Evolutionary conservation across 2,888 invertebrate species (phyloP), one percentile per base, ranked within the genome.

Genomic region (Ceraclea dissimilis): DNA sequence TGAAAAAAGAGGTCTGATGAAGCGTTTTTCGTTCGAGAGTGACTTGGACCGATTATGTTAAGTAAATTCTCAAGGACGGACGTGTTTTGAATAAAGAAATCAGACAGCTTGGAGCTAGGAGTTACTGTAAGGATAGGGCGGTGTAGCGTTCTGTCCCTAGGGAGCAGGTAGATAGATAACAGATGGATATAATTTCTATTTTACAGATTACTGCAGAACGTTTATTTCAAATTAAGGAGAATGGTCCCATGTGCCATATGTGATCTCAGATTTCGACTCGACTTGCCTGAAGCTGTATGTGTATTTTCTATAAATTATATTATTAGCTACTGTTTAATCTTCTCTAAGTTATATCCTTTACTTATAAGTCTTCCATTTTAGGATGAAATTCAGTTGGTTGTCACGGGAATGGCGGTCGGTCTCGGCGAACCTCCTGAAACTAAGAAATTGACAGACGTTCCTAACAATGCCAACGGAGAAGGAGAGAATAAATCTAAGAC

Each of bases 241-340:
- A 85, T 93, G 84, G 84, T 86, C 60, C 95, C 95, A 0, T 92
- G 91, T 70, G 90, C 91, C 16, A 76, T 96, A 17, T 86, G 88
- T 62, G 84, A 90, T 68, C 75, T 94, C 26, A 79, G 84, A 65
- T 92, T 94, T 70, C 82, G 87, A 60, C 80, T 95, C 1, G 91
- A 92, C 64, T 78, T 95, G 63, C 92, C 94, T 0, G 94, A 95
- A 71, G 87, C 90, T 57, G 84, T 81, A 71, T 67, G 70, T 34
- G 8, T 34, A 34, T 49, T 31, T 8, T 17, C 6, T 22, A 33
- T 20, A 11, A 21, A 6, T 6, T 26, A 6, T 26, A 26, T 26
- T n/a, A n/a, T n/a, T n/a, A n/a, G n/a, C n/a, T n/a, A n/a, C n/a
- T n/a, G n/a, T n/a, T n/a, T n/a, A n/a, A n/a, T n/a, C n/a, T n/a